Conservation (phyloP, 2,113 vertebrate species). For the Solea senegalensis region DNA sequence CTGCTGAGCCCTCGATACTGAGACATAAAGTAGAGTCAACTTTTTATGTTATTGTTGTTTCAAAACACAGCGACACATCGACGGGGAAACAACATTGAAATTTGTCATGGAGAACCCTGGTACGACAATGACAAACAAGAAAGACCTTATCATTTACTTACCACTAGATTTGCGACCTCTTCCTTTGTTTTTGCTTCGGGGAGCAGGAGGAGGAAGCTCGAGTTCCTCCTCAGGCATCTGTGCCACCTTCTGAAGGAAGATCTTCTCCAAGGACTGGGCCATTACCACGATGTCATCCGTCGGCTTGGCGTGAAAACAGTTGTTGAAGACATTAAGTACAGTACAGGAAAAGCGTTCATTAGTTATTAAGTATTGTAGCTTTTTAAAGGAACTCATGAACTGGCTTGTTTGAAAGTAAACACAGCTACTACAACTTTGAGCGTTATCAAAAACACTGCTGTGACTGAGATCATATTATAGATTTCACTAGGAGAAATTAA, state of each 20-base stretch:
- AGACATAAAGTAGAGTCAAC: background rate
- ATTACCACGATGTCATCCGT: conserved; percentile 95
- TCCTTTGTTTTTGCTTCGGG: conserved; percentile 86
- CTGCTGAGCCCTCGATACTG: conserved; percentile 84
- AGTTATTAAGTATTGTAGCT: background rate
- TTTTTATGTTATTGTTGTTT: background rate
- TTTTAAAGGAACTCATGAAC: background rate
- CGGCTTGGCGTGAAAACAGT: conserved; percentile 74
- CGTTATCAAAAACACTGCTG: background rate
- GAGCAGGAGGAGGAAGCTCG: conserved; percentile 86
- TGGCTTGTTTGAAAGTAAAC: background rate
- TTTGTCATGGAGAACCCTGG: too few relatives aligned
- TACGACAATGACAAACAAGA: too few relatives aligned
- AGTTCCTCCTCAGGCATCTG: conserved; percentile 93
- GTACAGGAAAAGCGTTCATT: background rate
- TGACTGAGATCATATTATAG: background rate
- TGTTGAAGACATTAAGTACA: background rate
- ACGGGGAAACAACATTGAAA: background rate
- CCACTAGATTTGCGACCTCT: conserved; percentile 85
- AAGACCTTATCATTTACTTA: conserved; percentile 52
- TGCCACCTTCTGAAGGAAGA: conserved; percentile 93
- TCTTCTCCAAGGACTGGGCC: conserved; percentile 95
- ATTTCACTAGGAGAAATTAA: background rate
- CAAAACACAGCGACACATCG: background rate
- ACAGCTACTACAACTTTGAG: background rate